Base-by-base conservation (phyloP, 2,888 invertebrate species). In the Ophion costatus region DNA sequence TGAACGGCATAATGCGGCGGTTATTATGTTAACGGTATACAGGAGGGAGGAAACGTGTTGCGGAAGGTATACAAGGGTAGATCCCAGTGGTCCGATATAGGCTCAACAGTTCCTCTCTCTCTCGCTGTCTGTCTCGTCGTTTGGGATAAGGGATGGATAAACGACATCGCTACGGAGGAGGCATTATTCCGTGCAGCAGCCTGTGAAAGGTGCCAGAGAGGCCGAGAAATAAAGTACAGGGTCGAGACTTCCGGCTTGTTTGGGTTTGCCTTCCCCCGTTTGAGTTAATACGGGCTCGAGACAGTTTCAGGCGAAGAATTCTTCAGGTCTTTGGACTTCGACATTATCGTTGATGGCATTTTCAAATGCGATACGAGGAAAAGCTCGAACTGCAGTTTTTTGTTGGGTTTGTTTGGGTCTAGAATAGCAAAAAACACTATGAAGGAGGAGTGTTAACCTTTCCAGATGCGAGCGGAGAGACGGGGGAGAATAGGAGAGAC, bases 1-100 rank as follows among this genome's bases (percentile, higher is more conserved):
- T 73, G 71, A 24, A 63, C 89, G 89, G 92, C 88, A 93, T 93
- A 92, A 92, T 93, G 86, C 90, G 64, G 79, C 86, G 85, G 90
- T 90, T 89, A 93, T 93, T 93, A 93, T 92, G 93, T 90, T 92
- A 93, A 93, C 88, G 63, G 90, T 93, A 93, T 92, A 91, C 92
- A 88, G 81, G 84, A 87, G 33, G 38, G 33, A 29, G 29, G 29
- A 78, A 64, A 74, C 64, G 64, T 57, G 78, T 29, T 61, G 42
- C n/a, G 17, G 57, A 74, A 45, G 45, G 45, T 66, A 20, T 56
- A 64, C 51, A 51, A 75, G 38, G 45, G 38, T 38, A 20, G 69
- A 77, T 64, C 17, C 24, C 70, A 51, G 29, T 61, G 69, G 24
- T 51, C 33, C 78, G 67, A 78, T 69, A 61, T 45, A 29, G 69